These are phyloP conservation scores for Coranthus polyacanthus DNA, from an alignment of 2,797 vertebrate genomes.

Conservation along the genomic window DNA sequence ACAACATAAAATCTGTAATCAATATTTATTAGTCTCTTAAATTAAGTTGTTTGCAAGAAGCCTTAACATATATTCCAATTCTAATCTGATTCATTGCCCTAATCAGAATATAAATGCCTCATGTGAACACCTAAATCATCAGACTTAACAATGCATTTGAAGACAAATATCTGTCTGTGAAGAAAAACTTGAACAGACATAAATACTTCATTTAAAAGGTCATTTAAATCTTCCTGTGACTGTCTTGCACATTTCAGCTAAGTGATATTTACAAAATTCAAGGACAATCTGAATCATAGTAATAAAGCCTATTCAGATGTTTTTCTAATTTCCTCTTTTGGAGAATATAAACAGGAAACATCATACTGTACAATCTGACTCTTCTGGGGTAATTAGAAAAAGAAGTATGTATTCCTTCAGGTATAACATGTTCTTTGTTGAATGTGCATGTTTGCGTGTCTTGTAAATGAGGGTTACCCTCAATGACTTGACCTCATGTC, in stretches of 20 bases:
- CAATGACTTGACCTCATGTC: too few relatives aligned
- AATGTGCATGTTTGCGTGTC: too few relatives aligned
- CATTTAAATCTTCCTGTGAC: background rate
- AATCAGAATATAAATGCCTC: constrained; percentile 26
- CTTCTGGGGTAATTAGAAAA: too few relatives aligned
- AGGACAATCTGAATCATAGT: background rate
- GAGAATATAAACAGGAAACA: background rate
- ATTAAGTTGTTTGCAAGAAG: constrained; percentile 22
- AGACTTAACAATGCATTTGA: background rate
- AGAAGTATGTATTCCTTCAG: too few relatives aligned
- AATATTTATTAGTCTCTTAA: constrained; percentile 37
- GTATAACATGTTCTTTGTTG: too few relatives aligned
- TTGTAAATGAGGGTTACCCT: too few relatives aligned
- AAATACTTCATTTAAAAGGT: constrained; percentile 17
- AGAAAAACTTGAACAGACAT: too few relatives aligned
- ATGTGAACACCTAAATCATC: constrained; percentile 37
- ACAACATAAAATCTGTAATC: constrained; percentile 23
- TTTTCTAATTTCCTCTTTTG: background rate
- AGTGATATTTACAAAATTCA: constrained; percentile 5
- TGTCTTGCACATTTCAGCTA: background rate
- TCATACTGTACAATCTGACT: too few relatives aligned
- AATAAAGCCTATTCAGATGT: background rate
- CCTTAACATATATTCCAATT: constrained; percentile 31
- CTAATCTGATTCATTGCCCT: constrained; percentile 12
- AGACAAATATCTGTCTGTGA: constrained; percentile 13